Percentiles rank a stretch among this genome's conserved stretches.
Evolutionary conservation across 2,113 vertebrate genomes (phyloP).

Genomic region (Solenodon paradoxus): DNA sequence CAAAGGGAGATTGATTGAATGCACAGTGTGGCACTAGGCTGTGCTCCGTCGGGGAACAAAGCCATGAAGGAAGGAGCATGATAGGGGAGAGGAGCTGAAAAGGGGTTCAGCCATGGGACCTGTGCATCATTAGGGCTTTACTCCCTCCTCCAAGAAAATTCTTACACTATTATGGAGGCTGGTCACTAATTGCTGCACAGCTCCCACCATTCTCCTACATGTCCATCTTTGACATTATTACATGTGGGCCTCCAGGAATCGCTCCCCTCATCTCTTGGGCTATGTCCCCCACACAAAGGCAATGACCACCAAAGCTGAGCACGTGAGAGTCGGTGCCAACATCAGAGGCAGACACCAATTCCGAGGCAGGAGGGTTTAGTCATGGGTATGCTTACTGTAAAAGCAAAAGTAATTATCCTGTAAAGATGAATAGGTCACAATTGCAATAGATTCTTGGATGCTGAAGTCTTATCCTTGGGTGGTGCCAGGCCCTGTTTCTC

Average conservation of each 20-base stretch:
- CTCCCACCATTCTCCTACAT: too few species aligned
- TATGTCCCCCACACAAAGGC: background rate
- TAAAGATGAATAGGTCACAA: background rate
- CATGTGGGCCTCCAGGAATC: background rate
- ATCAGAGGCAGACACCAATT: background rate
- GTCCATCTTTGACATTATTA: too few species aligned
- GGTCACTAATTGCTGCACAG: too few species aligned
- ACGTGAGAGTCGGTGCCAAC: background rate
- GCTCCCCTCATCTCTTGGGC: background rate
- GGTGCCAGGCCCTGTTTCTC: too few species aligned
- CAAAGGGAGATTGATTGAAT: background rate
- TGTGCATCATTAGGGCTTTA: background rate
- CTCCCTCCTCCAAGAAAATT: background rate
- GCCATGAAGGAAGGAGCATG: background rate
- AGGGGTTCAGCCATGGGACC: background rate
- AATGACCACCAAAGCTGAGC: background rate
- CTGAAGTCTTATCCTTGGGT: background rate
- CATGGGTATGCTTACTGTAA: background rate
- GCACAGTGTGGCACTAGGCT: background rate
- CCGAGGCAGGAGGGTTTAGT: background rate
- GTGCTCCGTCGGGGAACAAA: background rate
- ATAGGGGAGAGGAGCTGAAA: background rate
- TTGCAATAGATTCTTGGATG: background rate
- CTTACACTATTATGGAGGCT: background rate
- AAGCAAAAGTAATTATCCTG: background rate